phyloP scores from a whole-genome alignment of 2,888 invertebrate genomes.

The Apocheima hispidaria region DNA sequence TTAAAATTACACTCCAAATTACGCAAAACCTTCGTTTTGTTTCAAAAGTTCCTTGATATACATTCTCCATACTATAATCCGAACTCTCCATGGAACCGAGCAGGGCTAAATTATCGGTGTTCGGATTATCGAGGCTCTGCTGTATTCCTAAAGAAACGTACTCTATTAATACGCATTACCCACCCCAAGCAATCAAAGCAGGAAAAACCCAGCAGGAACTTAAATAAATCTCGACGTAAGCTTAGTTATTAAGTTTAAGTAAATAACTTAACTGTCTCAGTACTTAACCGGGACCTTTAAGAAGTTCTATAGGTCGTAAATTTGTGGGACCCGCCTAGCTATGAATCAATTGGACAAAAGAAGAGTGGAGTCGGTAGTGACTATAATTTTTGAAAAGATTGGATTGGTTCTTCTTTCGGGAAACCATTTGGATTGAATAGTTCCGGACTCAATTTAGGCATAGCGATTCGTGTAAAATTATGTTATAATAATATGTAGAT shows the following conservation, averaged over 20 bases:
- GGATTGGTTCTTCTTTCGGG: constrained; percentile 26
- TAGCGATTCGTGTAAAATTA: background rate
- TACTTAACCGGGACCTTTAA: constrained; percentile 47
- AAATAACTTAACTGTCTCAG: constrained; percentile 41
- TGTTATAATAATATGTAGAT: background rate
- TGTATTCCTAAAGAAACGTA: constrained; percentile 17
- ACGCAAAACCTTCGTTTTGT: no score
- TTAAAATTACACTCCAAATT: no score
- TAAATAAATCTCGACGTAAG: constrained; percentile 36
- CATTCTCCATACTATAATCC: no score
- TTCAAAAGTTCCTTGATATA: no score
- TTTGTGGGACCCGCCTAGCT: constrained; percentile 60
- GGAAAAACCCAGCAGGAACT: constrained; percentile 28
- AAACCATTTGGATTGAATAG: constrained; percentile 23
- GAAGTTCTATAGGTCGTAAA: constrained; percentile 68
- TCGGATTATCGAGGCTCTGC: no score
- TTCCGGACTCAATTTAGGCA: background rate
- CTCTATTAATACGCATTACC: constrained; percentile 45
- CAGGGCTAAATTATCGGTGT: no score
- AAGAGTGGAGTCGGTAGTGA: constrained; percentile 48
- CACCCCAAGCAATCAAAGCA: constrained; percentile 39
- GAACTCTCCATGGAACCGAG: no score
- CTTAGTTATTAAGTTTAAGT: constrained; percentile 42
- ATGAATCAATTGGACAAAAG: constrained; percentile 64
- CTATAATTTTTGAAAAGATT: constrained; percentile 43